A percentile compares a stretch with the other conserved stretches of the same genome.
Conservation (phyloP, 1,140 invertebrate genomes). For the Macrobrachium nipponense region DNA sequence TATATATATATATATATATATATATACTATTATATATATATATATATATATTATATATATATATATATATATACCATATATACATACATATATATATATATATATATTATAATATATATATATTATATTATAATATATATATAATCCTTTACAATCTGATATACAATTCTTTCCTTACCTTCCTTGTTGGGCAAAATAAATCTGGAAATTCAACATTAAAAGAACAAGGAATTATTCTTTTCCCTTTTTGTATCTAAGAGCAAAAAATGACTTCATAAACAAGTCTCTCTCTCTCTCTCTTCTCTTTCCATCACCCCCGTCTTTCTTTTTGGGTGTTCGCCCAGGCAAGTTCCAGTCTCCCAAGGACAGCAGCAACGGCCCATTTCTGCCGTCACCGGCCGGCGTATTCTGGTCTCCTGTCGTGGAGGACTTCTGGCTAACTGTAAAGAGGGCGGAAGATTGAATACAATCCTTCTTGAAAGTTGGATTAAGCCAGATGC, state of each 20-base stretch:
- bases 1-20: not conserved
- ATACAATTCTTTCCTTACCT: not conserved
- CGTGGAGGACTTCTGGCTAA: too few species aligned
- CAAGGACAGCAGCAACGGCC: not conserved
- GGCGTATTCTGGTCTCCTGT: not conserved
- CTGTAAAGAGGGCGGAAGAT: too few species aligned
- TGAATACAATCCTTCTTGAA: too few species aligned
- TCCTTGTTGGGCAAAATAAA: not conserved
- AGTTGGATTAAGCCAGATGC: too few species aligned
- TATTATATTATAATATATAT: constrained; percentile 25
- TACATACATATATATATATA: constrained; percentile 22
- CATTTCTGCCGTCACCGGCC: not conserved
- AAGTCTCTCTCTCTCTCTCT: not conserved
- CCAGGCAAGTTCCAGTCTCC: not conserved
- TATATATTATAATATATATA: constrained; percentile 40
- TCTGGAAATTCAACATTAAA: not conserved
- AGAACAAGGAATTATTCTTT: not conserved
- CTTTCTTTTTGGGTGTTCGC: too few species aligned
- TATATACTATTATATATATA: too few species aligned
- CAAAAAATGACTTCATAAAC: not conserved
- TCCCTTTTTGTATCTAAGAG: not conserved
- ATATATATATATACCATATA: not conserved
- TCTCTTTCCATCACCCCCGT: constrained; percentile 9
- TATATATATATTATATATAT: not conserved
- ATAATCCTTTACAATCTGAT: not conserved